phyloP scores from a whole-genome alignment of 2,113 vertebrate genomes.

The Sylvilagus bachmani region DNA sequence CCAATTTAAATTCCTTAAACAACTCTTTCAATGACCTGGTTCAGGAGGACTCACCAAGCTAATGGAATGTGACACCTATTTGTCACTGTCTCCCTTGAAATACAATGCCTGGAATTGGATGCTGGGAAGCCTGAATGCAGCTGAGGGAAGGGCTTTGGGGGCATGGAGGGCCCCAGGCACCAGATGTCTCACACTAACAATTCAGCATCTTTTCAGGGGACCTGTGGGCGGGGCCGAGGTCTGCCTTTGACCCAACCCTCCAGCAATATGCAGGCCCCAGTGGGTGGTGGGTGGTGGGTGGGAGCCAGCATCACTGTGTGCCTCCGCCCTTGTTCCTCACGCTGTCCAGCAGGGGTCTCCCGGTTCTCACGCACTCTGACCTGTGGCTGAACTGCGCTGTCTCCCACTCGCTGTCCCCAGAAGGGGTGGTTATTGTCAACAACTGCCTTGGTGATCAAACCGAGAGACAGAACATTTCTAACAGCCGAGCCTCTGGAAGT shows the following conservation, averaged over 20 bases:
- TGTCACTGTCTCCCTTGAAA: not conserved
- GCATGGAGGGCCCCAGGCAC: rapidly evolving
- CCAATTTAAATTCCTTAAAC: not conserved
- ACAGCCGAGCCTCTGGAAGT: not conserved
- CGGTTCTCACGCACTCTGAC: not conserved
- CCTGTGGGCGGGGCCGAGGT: not conserved
- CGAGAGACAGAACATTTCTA: not conserved
- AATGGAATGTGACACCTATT: not conserved
- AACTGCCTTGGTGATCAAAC: not conserved
- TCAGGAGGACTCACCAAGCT: not conserved
- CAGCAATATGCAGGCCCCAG: not conserved
- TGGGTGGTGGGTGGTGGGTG: too few relatives aligned
- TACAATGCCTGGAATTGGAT: rapidly evolving
- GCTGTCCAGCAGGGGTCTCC: not conserved
- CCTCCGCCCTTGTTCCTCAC: too few relatives aligned
- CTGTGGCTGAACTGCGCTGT: too few relatives aligned
- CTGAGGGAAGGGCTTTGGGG: not conserved
- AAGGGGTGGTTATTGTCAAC: not conserved
- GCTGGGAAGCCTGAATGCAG: rapidly evolving
- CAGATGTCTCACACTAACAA: not conserved
- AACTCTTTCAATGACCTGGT: not conserved
- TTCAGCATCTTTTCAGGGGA: not conserved
- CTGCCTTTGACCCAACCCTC: not conserved
- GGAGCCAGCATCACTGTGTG: not conserved
- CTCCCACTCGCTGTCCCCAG: not conserved